These are phyloP conservation scores for Diaperis boleti DNA, from an alignment of 2,888 invertebrate genomes.

Conservation along the genomic window DNA sequence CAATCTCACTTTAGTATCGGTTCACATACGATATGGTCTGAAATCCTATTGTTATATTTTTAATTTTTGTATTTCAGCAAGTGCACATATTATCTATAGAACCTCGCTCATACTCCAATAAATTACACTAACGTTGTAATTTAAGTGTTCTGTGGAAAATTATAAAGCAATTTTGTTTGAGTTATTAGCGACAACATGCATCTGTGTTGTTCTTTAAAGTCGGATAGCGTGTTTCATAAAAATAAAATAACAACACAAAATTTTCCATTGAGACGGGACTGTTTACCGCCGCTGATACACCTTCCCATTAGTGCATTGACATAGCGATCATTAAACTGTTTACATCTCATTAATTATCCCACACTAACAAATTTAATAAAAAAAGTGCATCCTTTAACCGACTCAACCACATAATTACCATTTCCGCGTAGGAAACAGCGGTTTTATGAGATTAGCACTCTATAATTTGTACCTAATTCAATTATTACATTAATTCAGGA, in stretches of 20 bases:
- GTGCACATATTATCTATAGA: no score
- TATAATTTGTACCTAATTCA: constrained; percentile 42
- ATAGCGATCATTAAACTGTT: constrained; percentile 16
- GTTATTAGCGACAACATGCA: background rate
- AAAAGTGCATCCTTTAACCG: background rate
- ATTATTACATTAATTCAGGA: constrained; percentile 48
- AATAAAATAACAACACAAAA: constrained; percentile 11
- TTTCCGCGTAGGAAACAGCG: constrained; percentile 42
- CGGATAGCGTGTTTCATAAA: background rate
- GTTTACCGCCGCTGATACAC: constrained; percentile 13
- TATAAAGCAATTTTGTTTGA: background rate
- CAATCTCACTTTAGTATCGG: no score
- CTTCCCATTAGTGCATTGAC: constrained; percentile 11
- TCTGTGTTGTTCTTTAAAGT: background rate
- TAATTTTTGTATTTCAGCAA: no score
- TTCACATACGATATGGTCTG: no score
- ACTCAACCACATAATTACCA: constrained; percentile 28
- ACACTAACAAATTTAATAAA: background rate
- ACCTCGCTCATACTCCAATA: background rate
- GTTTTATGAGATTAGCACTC: constrained; percentile 40
- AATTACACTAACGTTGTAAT: background rate
- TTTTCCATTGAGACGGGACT: constrained; percentile 5
- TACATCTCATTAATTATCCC: constrained; percentile 2
- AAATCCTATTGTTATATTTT: no score
- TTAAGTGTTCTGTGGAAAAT: background rate